These are phyloP conservation scores for Coenonympha arcania DNA, from an alignment of 2,888 invertebrate genomes.

Conservation along the genomic window DNA sequence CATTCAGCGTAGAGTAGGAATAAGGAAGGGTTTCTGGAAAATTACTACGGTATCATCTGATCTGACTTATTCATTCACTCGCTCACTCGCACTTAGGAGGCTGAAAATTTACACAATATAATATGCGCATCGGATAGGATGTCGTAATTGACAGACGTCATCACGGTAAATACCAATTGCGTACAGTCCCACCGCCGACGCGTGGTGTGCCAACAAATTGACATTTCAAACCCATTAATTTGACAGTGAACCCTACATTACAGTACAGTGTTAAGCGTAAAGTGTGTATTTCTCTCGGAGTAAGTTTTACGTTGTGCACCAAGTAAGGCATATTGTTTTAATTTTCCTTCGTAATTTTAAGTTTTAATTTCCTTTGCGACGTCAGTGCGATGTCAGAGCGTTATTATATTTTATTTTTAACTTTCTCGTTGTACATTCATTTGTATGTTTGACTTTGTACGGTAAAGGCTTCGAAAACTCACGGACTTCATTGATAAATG, in stretches of 20 bases:
- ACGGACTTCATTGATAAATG: too few relatives aligned
- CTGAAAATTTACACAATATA: too few relatives aligned
- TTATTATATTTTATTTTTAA: background rate
- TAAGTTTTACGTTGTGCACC: slow-evolving; percentile 31
- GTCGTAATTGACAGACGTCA: background rate
- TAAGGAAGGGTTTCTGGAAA: too few relatives aligned
- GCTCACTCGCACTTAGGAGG: too few relatives aligned
- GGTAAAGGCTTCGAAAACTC: background rate
- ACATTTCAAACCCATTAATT: slow-evolving; percentile 26
- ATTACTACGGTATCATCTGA: too few relatives aligned
- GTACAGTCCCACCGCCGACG: too few relatives aligned
- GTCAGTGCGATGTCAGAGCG: background rate
- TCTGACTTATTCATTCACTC: too few relatives aligned
- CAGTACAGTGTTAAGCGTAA: slow-evolving; percentile 46
- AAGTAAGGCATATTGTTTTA: slow-evolving; percentile 22
- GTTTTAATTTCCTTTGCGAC: slow-evolving; percentile 6
- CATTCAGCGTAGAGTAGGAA: too few relatives aligned
- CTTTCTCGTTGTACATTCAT: slow-evolving; percentile 1
- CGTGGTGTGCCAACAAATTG: slow-evolving; percentile 29
- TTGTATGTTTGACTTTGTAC: slow-evolving; percentile 7
- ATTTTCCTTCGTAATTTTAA: slow-evolving; percentile 16
- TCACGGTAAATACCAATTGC: too few relatives aligned
- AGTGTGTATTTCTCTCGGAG: slow-evolving; percentile 42
- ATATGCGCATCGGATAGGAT: too few relatives aligned
- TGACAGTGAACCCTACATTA: slow-evolving; percentile 33